A percentile compares a stretch with the other conserved stretches of the same genome.
These are phyloP conservation scores for Eristalinus sepulchralis DNA, from an alignment of 2,888 invertebrate species.

Conservation along the genomic window DNA sequence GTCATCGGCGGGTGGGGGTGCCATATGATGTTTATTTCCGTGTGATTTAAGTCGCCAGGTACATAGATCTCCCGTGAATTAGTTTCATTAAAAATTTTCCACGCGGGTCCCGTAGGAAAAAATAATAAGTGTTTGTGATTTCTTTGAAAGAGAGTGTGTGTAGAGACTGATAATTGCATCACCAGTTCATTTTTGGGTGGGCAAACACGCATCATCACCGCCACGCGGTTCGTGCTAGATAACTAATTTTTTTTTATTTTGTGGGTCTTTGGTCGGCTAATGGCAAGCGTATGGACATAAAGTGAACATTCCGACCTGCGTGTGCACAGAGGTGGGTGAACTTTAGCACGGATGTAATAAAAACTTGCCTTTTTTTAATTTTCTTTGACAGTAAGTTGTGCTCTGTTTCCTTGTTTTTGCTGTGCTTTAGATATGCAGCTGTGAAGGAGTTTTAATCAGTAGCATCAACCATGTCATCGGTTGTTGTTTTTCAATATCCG, in stretches of 20 bases:
- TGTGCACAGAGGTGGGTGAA: not conserved
- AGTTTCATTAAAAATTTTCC: not conserved
- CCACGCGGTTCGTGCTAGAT: constrained; percentile 3
- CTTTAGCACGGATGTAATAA: not conserved
- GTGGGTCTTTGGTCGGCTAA: not conserved
- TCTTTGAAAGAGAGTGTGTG: not conserved
- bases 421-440: not conserved
- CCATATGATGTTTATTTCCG: not conserved
- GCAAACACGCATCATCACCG: constrained; percentile 5
- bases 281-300: not conserved
- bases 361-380: not conserved
- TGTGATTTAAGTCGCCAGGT: not conserved
- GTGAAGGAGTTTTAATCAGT: not conserved
- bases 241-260: not conserved
- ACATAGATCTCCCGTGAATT: not conserved
- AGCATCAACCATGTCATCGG: not conserved
- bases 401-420: not conserved
- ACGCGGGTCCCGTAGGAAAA: not conserved
- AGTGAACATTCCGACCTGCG: not conserved
- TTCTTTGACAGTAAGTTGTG: not conserved
- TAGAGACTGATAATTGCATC: not conserved
- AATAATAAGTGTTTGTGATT: not conserved
- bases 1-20: not conserved
- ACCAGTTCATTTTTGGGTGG: constrained; percentile 7
- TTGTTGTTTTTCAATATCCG: not conserved